These are phyloP conservation scores for Polyommatus icarus DNA, from an alignment of 2,888 invertebrate species.

Conservation along the genomic window DNA sequence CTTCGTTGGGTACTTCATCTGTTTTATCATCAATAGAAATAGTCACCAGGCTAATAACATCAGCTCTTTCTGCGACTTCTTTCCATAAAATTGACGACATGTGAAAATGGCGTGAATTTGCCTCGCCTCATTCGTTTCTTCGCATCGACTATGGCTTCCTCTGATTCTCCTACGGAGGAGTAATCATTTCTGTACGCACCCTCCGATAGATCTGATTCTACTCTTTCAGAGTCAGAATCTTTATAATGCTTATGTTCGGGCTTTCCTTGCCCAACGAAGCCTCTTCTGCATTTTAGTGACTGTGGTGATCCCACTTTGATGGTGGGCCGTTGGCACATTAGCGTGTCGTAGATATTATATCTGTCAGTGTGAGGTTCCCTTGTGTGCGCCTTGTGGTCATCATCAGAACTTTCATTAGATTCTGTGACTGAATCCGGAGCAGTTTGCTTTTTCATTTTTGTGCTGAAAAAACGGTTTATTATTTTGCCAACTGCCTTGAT, in stretches of 20 bases:
- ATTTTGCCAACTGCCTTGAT: neutral
- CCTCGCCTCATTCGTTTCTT: conserved; percentile 61
- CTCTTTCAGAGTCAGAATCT: conserved; percentile 61
- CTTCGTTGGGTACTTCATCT: neutral
- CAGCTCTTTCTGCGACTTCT: conserved; percentile 62
- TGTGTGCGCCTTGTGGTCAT: conserved; percentile 54
- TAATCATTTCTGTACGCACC: conserved; percentile 63
- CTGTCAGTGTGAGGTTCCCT: conserved; percentile 59
- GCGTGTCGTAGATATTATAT: conserved; percentile 64
- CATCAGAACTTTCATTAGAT: conserved; percentile 66
- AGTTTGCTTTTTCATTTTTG: conserved; percentile 52
- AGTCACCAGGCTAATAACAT: conserved; percentile 33
- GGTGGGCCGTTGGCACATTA: conserved; percentile 63
- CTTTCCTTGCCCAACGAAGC: conserved; percentile 49
- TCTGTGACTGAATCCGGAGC: conserved; percentile 53
- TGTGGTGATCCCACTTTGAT: conserved; percentile 52
- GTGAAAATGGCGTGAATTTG: conserved; percentile 63
- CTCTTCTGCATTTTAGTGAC: conserved; percentile 49
- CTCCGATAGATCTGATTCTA: conserved; percentile 62
- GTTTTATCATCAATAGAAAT: neutral
- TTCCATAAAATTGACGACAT: conserved; percentile 73
- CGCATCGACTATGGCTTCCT: conserved; percentile 57
- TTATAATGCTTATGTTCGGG: conserved; percentile 55
- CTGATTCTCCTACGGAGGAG: conserved; percentile 61
- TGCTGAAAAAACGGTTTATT: conserved; percentile 44